Evolutionary conservation across 2,888 invertebrate genomes (phyloP).

Genomic region (Drosophila hamatofila): DNA sequence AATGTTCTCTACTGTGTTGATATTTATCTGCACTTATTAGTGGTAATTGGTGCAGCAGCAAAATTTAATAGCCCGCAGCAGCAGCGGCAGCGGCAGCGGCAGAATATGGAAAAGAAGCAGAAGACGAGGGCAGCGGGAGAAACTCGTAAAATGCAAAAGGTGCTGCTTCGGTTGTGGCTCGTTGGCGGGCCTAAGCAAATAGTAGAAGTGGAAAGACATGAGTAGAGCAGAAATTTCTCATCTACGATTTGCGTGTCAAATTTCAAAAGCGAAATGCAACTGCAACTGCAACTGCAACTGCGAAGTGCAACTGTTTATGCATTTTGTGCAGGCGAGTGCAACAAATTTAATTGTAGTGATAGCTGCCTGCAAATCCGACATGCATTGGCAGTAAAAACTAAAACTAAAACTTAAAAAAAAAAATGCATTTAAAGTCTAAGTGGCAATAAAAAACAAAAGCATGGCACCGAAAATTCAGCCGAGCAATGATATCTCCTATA

Average conservation of each 20-base stretch:
- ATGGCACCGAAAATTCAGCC: slow-evolving; percentile 61
- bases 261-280: slow-evolving; percentile 50
- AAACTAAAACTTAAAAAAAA: slow-evolving; percentile 20
- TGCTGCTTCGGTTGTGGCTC: slow-evolving; percentile 61
- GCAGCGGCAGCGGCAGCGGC: slow-evolving; percentile 20
- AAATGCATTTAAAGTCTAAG: slow-evolving; percentile 48
- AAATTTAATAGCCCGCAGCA: slow-evolving; percentile 58
- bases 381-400: slow-evolving; percentile 77
- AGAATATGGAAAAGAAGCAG: slow-evolving; percentile 6
- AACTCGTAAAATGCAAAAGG: slow-evolving; percentile 55
- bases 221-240: slow-evolving; percentile 5
- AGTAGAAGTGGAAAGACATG: slow-evolving; percentile 6
- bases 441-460: slow-evolving; percentile 77
- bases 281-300: slow-evolving; percentile 30
- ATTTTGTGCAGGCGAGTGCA: slow-evolving; percentile 82
- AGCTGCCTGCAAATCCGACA: slow-evolving; percentile 62
- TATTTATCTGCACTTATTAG: slow-evolving; percentile 51
- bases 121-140: slow-evolving; percentile 22
- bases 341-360: slow-evolving; percentile 79
- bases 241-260: slow-evolving; percentile 77
- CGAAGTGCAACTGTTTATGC: slow-evolving; percentile 65
- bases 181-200: slow-evolving; percentile 51
- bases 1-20: slow-evolving; percentile 32
- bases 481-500: slow-evolving; percentile 50
- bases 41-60: slow-evolving; percentile 52